These are phyloP conservation scores for Drosophila birchii DNA, from an alignment of 2,888 invertebrate genomes.

Conservation along the genomic window DNA sequence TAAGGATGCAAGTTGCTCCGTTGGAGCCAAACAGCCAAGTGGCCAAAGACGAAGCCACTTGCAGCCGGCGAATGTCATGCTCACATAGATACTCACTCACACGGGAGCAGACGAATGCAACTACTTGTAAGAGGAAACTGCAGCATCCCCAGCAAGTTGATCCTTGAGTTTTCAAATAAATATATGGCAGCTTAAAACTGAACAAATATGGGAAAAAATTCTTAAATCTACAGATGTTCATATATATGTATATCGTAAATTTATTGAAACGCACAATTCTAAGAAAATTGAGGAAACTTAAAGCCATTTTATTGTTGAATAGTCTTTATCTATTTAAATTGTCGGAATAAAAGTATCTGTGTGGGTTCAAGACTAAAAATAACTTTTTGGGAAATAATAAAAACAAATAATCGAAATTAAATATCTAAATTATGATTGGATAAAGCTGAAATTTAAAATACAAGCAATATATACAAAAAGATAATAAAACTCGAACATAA, in stretches of 20 bases:
- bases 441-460: not conserved
- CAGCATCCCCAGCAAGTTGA: conserved; percentile 61
- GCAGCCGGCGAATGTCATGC: conserved; percentile 75
- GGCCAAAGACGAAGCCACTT: conserved; percentile 60
- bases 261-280: not conserved
- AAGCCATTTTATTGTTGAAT: conserved; percentile 58
- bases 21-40: conserved; percentile 23
- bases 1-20: conserved; percentile 53
- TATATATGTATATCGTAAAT: not conserved
- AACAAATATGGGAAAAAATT: conserved; percentile 36
- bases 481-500: not conserved
- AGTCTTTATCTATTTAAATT: conserved; percentile 59
- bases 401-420: not conserved
- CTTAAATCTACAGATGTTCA: conserved; percentile 23
- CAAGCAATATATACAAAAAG: not conserved
- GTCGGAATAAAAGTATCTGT: not conserved
- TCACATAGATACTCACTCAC: conserved; percentile 50
- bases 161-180: conserved; percentile 73
- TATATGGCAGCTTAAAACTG: conserved; percentile 61
- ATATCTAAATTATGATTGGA: not conserved
- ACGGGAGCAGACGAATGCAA: conserved; percentile 27
- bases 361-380: not conserved
- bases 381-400: not conserved
- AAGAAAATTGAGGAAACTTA: conserved; percentile 42
- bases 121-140: conserved; percentile 24